Percentiles rank a stretch among this genome's conserved stretches.
Evolutionary conservation across 2,888 invertebrate species (phyloP).

Genomic region (Hemithea aestivaria): DNA sequence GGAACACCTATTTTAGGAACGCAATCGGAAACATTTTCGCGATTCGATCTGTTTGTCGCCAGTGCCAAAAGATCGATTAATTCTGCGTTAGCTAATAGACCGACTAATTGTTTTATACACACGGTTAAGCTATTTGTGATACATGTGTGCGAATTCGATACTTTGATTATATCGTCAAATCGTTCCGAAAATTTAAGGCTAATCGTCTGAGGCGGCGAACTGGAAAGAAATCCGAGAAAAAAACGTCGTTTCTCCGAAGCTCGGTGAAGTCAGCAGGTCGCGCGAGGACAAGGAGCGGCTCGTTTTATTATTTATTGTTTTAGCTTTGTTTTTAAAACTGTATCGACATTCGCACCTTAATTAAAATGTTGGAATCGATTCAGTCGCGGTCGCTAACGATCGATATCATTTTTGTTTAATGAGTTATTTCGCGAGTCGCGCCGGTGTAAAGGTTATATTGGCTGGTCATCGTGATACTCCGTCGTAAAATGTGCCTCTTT

Average conservation of each 20-base stretch:
- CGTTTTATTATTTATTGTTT: conserved; percentile 13
- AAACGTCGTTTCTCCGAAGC: conserved; percentile 47
- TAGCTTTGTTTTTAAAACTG: conserved; percentile 31
- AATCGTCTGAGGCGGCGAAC: conserved; percentile 43
- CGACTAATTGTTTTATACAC: conserved; percentile 40
- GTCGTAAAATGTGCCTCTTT: conserved; percentile 26
- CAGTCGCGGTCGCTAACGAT: conserved; percentile 55
- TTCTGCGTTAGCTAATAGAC: conserved; percentile 52
- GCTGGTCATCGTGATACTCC: conserved; percentile 23
- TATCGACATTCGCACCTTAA: conserved; percentile 54
- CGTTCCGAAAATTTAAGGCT: conserved; percentile 37
- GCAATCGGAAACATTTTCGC: conserved; percentile 13
- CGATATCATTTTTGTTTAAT: conserved; percentile 71
- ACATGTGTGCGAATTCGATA: conserved; percentile 27
- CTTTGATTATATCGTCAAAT: conserved; percentile 35
- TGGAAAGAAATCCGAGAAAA: conserved; percentile 47
- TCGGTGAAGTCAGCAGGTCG: conserved; percentile 18
- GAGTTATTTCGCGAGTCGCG: conserved; percentile 53
- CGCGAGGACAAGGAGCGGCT: conserved; percentile 19
- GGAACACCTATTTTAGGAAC: conserved; percentile 22
- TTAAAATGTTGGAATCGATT: conserved; percentile 71
- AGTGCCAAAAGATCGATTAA: conserved; percentile 22
- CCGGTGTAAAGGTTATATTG: conserved; percentile 33
- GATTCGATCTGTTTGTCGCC: conserved; percentile 7
- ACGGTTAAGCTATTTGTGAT: conserved; percentile 38